Evolutionary conservation across 2,797 vertebrate genomes (phyloP), one percentile per base, ranked within the genome.

Genomic region (Typhlichthys subterraneus): DNA sequence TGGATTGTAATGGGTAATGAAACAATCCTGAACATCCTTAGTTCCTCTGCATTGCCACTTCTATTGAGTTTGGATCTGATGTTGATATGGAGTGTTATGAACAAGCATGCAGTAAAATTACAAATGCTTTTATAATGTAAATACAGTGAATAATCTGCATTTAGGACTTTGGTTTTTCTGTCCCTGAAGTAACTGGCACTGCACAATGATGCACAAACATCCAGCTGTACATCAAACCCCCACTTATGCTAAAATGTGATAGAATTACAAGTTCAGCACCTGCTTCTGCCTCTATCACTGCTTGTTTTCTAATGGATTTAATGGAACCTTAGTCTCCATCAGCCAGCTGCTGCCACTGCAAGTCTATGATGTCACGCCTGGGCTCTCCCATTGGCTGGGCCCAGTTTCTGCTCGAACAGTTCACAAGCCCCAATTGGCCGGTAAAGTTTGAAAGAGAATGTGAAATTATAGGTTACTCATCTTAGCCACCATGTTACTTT

Each of bases 381-480:
- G 75, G 81, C 72, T 70, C 67, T 84, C 48, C 80, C 57, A 79
- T 82, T 91, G 82, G 88, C 78, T 72, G 51, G 50, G 67, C 68
- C 66, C 67, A 29, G 76, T 65, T 87, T 84, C 76, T 15, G 73
- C 73, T 64, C 64, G 50, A 81, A 85, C 53, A 72, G 80, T 67
- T 86, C 77, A 70, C 68, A 68, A 76, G 59, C 63, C 72, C 77
- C 70, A 85, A 82, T 59, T 81, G 77, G 84, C 82, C 76, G 76
- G 73, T 17, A 46, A 77, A 77, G 65, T 87, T 87, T 78, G 72
- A 85, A 84, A 73, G 69, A 87, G 81, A 92, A 93, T 82, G 70
- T 92, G 61, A 91, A 90, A 92, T 93, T 90, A 90, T 89, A 83
- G 88, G 85, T 92, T 88, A 91, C 79, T 92, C 87, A 92, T 90